Evolutionary conservation across 2,888 invertebrate species (phyloP), one percentile per base, ranked within the genome.

Genomic region (Physocephala rufipes): DNA sequence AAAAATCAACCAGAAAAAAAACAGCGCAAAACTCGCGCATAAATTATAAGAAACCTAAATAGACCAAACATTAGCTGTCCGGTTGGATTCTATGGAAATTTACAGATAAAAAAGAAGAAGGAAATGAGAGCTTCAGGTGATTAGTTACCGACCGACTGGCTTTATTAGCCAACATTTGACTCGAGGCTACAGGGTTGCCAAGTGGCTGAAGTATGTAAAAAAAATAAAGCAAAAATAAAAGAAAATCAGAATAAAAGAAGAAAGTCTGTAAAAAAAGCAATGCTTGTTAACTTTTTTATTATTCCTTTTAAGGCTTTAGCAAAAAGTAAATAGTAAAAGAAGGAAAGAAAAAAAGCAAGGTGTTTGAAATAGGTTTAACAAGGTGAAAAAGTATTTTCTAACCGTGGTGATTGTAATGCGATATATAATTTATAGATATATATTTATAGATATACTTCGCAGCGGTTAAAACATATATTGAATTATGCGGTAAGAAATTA

Each of bases 1-100:
- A 51, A 51, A 26, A 26, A 28, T 13, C 21, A 16, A 58, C 58
- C 24, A 55, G 19, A 21, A 24, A 9, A 28, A 58, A 24, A 30
- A 15, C 28, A 49, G 24, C 51, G 47, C 67, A 68, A 73, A 76
- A 75, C 73, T 73, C 71, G 70, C 74, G 72, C 76, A 75, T 75
- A 76, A 75, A 74, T 75, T 74, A 75, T 73, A 74, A 73, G 72
- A 77, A 74, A 73, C 73, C 73, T 77, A 72, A 73, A 75, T 74
- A 73, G 21, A 64, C 62, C 73, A 76, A 73, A 73, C 76, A 74
- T 73, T 21, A 64, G 61, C 55, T 72, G 73, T 43, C 21, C 49
- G 36, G 28, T 16, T 7, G 43, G 43, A 62, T 66, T 71, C n/a
- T n/a, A n/a, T n/a, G n/a, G 36, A 36, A 36, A 9, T 36, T 36